Conservation (phyloP, 2,888 invertebrate species). For the Quadroppia sp. region DNA sequence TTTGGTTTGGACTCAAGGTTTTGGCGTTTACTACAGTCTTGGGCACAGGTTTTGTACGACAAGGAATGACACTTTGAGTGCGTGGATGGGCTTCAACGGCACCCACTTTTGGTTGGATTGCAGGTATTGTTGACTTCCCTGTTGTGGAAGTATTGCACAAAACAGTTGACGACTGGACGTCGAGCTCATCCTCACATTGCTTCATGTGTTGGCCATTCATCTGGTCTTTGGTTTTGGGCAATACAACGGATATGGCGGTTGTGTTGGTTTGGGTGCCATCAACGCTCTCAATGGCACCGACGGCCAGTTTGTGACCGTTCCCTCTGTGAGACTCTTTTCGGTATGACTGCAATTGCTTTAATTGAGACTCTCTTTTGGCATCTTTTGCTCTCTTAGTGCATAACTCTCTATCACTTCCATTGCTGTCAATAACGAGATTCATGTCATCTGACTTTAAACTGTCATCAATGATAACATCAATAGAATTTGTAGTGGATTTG, state of each 20-base stretch:
- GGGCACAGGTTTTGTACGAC: slow-evolving; percentile 3
- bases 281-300: not conserved
- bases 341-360: slow-evolving; percentile 35
- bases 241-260: slow-evolving; percentile 29
- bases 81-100: not conserved
- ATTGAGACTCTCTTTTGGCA: slow-evolving; percentile 35
- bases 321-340: slow-evolving; percentile 33
- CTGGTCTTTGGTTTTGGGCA: slow-evolving; percentile 28
- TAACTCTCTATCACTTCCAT: not conserved
- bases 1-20: not conserved
- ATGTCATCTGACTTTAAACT: not conserved
- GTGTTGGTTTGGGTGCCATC: slow-evolving; percentile 1
- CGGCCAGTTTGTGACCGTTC: not conserved
- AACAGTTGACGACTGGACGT: not conserved
- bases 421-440: slow-evolving; percentile 26
- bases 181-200: not conserved
- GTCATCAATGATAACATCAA: slow-evolving; percentile 11
- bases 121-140: not conserved
- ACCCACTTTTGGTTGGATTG: not conserved
- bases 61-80: slow-evolving; percentile 18
- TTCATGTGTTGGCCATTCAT: not conserved
- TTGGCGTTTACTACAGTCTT: not conserved
- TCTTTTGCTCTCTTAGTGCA: slow-evolving; percentile 5
- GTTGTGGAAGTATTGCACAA: not conserved
- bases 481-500: not conserved